Base-by-base conservation (phyloP, 1,140 invertebrate species). In the Pseudomyrmex flavicornis region DNA sequence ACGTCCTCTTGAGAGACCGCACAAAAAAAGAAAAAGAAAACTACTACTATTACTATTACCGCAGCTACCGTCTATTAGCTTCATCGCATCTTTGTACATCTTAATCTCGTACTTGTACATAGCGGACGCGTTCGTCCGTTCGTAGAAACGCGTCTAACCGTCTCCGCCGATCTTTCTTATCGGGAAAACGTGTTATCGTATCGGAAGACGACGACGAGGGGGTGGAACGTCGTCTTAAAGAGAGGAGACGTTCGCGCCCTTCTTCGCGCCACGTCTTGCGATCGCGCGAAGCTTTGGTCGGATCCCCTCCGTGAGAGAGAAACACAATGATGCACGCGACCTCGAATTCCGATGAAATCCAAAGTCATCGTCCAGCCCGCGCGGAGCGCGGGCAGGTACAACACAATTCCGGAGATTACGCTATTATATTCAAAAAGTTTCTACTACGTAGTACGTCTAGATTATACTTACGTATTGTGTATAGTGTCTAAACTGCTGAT, bases 371-470 rank as follows among this genome's bases (percentile, higher is more conserved):
- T 79, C 84, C 69, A 82, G 74, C 86, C 87, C 52, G 61, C 59
- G 77, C 68, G 20, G 54, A 72, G 44, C 58, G 52, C 61, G 83
- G 73, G 46, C 79, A 85, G 86, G 66, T 85, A 89, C 85, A 88
- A 89, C 82, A 88, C 76, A 85, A 88, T 61, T 88, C 63, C 79
- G 85, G 70, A 88, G 66, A 86, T 89, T 86, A 89, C 75, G 87
- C 63, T 85, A 88, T 85, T 85, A 89, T 88, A 90, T 84, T 85
- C 86, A 77, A 77, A 77, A 89, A 90, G 86, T 90, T 90, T 90
- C 89, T 90, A 90, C 88, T 89, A 82, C 76, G 85, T 90, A 90
- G 88, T 86, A 89, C 88, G 86, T 87, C 83, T 90, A 90, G 88
- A 87, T 90, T 77, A 88, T 89, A 88, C 84, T 77, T 88, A 86